Base-by-base conservation (phyloP, 1,140 invertebrate species). In the Colletes latitarsis region DNA sequence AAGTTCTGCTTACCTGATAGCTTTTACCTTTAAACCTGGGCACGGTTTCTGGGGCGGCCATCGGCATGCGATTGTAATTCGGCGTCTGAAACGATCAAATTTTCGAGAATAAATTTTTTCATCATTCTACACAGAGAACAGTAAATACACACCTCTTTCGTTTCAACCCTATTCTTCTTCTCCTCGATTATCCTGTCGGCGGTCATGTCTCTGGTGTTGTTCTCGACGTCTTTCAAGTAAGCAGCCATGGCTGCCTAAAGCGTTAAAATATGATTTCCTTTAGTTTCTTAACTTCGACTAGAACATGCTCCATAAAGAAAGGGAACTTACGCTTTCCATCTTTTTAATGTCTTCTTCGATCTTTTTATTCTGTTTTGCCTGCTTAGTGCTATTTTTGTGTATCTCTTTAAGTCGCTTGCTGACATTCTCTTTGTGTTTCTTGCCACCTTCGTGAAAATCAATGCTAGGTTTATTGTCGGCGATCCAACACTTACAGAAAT, bases 401-500 rank as follows among this genome's bases (percentile, higher is more conserved):
- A 99, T 97, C 82, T 97, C 96, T 82, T 96, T 96, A 76, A 99
- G 95, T 79, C 96, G 95, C 90, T 97, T 98, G 77, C 96, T 95
- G 41, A 99, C 98, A 96, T 97, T 99, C 93, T 98, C 97, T 92
- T 99, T 97, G 92, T 99, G 98, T 70, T 96, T 95, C 92, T 97
- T 97, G 5, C 98, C 98, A 94, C 96, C 96, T 93, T 99, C 98
- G 93, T 99, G 98, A 92, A 99, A 99, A 79, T 98, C 97, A 83
- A 98, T 95, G 92, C 98, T 99, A 95, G 98, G 96, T 95, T 98
- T 98, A 92, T 99, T 99, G 93, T 99, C 98, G 71, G 98, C 97
- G 86, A 99, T 97, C 98, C 98, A 99, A 92, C 98, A 99, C 94
- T 99, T 99, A 93, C 98, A 99, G 93, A 98, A 98, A 86, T 99